A percentile compares a stretch with the other conserved stretches of the same genome.
phyloP scores from a whole-genome alignment of 2,888 invertebrate species.

The Poecilus cupreus region DNA sequence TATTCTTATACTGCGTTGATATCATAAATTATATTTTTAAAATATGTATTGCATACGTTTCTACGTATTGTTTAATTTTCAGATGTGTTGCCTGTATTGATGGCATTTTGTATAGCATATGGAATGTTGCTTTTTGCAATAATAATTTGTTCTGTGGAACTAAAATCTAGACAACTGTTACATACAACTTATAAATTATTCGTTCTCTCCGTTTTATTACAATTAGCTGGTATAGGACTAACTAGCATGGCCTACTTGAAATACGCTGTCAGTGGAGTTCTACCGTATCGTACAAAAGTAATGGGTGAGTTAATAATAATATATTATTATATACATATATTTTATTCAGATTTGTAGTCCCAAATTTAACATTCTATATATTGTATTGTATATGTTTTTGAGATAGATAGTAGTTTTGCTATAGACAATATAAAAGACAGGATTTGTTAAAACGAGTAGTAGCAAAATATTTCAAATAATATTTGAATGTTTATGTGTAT shows the following conservation, averaged over 20 bases:
- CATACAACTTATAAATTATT: constrained; percentile 94
- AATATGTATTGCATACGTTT: too few relatives aligned
- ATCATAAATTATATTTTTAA: neutral
- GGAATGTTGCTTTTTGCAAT: constrained; percentile 82
- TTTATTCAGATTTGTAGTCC: too few relatives aligned
- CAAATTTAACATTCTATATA: too few relatives aligned
- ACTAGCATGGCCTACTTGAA: constrained; percentile 83
- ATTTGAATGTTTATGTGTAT: too few relatives aligned
- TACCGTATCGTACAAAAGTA: constrained; percentile 73
- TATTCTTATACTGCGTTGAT: too few relatives aligned
- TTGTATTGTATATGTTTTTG: too few relatives aligned
- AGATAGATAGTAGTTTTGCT: too few relatives aligned
- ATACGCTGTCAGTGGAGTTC: constrained; percentile 85
- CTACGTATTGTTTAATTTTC: constrained; percentile 63
- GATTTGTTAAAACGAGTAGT: too few relatives aligned
- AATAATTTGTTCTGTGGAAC: constrained; percentile 83
- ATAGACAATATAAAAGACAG: too few relatives aligned
- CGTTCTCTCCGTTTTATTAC: constrained; percentile 81
- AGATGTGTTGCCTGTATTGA: constrained; percentile 91
- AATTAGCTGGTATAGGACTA: constrained; percentile 82
- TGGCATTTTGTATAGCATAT: constrained; percentile 84
- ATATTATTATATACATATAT: too few relatives aligned
- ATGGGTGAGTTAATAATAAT: constrained; percentile 73
- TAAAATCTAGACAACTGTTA: constrained; percentile 86
- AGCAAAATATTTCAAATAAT: too few relatives aligned